These are phyloP conservation scores for Platyrinchus mystaceus DNA, from an alignment of 2,797 vertebrate species.

Conservation along the genomic window DNA sequence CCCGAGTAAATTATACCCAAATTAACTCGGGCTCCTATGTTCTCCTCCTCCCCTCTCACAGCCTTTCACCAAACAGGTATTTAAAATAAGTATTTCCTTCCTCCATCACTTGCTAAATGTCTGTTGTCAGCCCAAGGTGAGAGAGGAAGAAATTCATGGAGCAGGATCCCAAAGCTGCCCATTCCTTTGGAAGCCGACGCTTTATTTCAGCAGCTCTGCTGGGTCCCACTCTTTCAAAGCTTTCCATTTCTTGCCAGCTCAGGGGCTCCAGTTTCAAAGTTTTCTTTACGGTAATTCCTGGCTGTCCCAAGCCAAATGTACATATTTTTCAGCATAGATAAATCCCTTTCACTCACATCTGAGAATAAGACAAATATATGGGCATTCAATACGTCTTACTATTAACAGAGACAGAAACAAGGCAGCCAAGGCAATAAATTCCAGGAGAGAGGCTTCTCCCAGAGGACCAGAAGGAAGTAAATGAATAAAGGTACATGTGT, in stretches of 20 bases:
- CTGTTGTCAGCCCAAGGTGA: not conserved
- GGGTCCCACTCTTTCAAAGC: not conserved
- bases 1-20: not conserved
- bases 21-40: not conserved
- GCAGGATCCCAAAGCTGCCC: not conserved
- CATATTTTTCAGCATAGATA: constrained; percentile 38
- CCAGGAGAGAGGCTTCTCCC: not conserved
- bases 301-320: not conserved
- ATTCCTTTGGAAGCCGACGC: not conserved
- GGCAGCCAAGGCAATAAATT: constrained; percentile 41
- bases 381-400: not conserved
- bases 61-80: not conserved
- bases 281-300: constrained; percentile 37
- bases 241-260: not conserved
- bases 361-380: not conserved
- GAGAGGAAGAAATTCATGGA: not conserved
- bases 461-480: not conserved
- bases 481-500: constrained; percentile 17
- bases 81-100: not conserved
- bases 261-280: constrained; percentile 20
- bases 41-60: not conserved
- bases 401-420: not conserved
- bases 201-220: constrained; percentile 23
- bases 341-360: not conserved
- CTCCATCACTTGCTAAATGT: not conserved